Base-by-base conservation (phyloP, 2,888 invertebrate genomes). In the Malachius bipustulatus region DNA sequence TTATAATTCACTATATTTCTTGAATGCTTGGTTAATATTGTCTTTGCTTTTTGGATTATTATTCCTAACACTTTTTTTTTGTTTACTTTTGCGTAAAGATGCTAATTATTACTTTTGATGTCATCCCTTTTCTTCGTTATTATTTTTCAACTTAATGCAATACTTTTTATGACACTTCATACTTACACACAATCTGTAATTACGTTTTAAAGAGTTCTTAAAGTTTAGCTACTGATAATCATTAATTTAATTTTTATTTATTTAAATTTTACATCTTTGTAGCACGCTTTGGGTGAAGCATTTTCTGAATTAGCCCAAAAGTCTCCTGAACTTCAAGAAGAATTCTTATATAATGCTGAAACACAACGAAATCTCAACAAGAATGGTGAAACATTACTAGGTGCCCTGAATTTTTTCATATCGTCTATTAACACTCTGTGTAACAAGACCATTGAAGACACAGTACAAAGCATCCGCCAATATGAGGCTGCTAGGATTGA, bases 381-480 rank as follows among this genome's bases (percentile, higher is more conserved):
- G 63, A 94, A 96, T 64, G 94, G 94, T 4, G 94, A 96, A 63
- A 78, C 87, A 36, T 67, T 97, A 46, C 65, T 94, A 51, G 85
- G 84, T 41, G 94, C 96, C 45, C 73, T 97, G 51, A 90, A 91
- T 62, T 94, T 93, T 70, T 98, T 98, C 68, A 88, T 88, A 54
- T 91, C 88, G 32, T 87, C 93, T 15, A 83, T 98, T 35, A 84
- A 88, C 64, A 98, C 97, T 11, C 71, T 98, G 52, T 89, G 93
- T 64, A 84, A 93, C 67, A 94, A 94, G 68, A 97, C 96, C 28
- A 97, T 98, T 62, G 94, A 96, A 61, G 97, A 98, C 63, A 96
- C 84, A 2, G 63, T 85, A 46, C 66, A 77, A 41, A 85, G 84
- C 36, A 75, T 85, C 41, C 72, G 76, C 52, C 74, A 77, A 52